Evolutionary conservation across 2,797 vertebrate species (phyloP).

Genomic region (Lacerta bilineata): DNA sequence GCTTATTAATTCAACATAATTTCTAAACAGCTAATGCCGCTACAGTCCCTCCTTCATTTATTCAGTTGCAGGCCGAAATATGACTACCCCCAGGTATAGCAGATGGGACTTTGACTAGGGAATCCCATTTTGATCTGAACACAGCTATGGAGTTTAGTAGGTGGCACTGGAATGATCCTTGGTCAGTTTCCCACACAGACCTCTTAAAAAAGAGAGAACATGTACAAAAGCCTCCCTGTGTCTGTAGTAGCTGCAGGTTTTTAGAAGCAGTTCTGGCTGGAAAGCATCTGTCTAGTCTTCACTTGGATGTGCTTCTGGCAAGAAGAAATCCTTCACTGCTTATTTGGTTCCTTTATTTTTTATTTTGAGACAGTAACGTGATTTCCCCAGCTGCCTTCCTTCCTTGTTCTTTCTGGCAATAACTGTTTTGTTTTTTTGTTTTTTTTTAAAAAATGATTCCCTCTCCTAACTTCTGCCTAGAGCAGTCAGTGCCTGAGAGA

Average conservation of each 20-base stretch:
- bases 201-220: background rate
- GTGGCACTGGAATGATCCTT: background rate
- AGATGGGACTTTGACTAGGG: background rate
- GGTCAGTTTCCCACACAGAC: background rate
- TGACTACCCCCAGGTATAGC: too few species aligned
- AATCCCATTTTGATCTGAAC: background rate
- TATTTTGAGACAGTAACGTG: background rate
- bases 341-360: background rate
- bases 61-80: background rate
- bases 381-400: background rate
- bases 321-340: background rate
- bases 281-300: background rate
- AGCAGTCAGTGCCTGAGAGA: background rate
- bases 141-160: background rate
- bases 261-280: background rate
- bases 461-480: background rate
- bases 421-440: background rate
- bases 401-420: background rate
- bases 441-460: too few species aligned
- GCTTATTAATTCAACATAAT: slow-evolving; percentile 53
- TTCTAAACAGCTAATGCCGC: slow-evolving; percentile 40
- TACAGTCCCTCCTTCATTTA: slow-evolving; percentile 23
- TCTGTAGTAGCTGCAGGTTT: background rate
- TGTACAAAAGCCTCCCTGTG: background rate
- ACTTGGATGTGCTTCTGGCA: background rate